phyloP scores from a whole-genome alignment of 2,113 vertebrate species.

The Equus przewalskii region DNA sequence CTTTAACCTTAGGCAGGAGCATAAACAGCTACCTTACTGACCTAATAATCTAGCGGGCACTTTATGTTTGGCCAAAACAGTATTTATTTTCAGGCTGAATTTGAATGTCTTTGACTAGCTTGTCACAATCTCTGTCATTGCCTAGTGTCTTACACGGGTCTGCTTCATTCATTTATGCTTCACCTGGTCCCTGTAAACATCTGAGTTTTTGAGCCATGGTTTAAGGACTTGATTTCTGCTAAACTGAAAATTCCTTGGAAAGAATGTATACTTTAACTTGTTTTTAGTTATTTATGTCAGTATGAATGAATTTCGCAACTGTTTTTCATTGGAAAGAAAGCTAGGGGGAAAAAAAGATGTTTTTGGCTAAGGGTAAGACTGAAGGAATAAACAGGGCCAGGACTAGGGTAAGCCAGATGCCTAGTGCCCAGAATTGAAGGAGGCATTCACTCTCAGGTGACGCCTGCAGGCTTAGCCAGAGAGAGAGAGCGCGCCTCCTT shows the following conservation, averaged over 20 bases:
- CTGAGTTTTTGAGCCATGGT: background rate
- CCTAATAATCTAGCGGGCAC: background rate
- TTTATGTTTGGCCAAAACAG: conserved; percentile 26
- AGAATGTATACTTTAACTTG: background rate
- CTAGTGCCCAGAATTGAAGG: background rate
- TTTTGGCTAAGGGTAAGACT: background rate
- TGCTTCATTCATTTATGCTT: background rate
- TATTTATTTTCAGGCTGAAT: background rate
- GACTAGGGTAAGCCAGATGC: background rate
- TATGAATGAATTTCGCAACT: conserved; percentile 7
- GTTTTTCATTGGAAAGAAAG: background rate
- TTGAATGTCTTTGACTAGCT: background rate
- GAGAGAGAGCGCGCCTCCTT: background rate
- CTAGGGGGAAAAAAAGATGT: background rate
- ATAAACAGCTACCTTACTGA: background rate
- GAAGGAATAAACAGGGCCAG: background rate
- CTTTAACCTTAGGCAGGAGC: background rate
- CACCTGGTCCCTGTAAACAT: background rate
- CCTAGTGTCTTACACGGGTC: background rate
- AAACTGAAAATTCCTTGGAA: conserved; percentile 28
- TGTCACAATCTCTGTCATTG: background rate
- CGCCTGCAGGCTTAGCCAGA: background rate
- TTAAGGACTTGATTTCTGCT: conserved; percentile 41
- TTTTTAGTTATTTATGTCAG: conserved; percentile 12
- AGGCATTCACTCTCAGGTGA: background rate